phyloP scores from a whole-genome alignment of 2,888 invertebrate species.

The Branchipolynoe longqiensis region DNA sequence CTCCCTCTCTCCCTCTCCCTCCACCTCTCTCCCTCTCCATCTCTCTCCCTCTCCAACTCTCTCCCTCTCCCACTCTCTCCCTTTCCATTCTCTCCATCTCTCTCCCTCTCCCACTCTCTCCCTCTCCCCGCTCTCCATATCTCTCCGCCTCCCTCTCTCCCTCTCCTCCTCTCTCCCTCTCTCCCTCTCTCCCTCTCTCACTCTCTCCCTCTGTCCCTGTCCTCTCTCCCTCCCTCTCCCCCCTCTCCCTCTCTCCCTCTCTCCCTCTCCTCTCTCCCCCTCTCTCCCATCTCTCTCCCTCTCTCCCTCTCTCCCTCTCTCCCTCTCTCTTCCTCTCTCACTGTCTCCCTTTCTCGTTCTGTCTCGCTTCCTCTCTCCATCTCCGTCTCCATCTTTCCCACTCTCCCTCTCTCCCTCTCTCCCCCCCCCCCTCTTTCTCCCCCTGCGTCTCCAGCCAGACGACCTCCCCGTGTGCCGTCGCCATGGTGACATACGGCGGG shows the following conservation, averaged over 20 bases:
- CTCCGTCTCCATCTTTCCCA: not conserved
- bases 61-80: no score
- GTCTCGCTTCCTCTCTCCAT: not conserved
- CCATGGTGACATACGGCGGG: not conserved
- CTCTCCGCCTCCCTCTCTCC: not conserved
- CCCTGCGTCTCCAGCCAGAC: not conserved
- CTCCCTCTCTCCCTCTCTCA: not conserved
- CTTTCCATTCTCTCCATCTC: not conserved
- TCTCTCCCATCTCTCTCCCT: not conserved
- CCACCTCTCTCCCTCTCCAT: not conserved
- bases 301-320: not conserved
- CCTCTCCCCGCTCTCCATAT: not conserved
- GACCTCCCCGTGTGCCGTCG: not conserved
- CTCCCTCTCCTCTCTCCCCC: not conserved
- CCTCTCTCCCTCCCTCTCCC: not conserved
- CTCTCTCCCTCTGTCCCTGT: not conserved
- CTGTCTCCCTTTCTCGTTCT: no score
- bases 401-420: not conserved
- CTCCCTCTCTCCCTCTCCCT: not conserved
- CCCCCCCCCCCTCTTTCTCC: not conserved
- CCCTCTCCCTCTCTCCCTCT: no score
- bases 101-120: not conserved
- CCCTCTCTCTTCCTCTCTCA: not conserved
- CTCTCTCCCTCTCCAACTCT: not conserved
- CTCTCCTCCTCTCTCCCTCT: no score